A percentile compares a stretch with the other conserved stretches of the same genome.
These are phyloP conservation scores for Volucella inanis DNA, from an alignment of 2,888 invertebrate genomes.

Conservation along the genomic window DNA sequence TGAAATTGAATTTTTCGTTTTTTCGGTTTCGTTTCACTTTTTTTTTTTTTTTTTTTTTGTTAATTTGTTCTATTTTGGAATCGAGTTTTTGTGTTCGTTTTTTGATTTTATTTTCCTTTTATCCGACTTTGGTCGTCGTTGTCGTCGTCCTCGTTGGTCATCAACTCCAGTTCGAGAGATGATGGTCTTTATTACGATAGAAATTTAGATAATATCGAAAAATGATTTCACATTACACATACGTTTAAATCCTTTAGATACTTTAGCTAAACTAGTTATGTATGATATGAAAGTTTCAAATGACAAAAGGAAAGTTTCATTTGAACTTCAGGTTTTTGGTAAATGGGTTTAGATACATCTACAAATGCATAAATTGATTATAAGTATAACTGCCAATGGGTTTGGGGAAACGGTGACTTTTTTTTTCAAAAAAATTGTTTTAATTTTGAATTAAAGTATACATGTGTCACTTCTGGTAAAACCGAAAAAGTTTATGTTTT, in stretches of 20 bases:
- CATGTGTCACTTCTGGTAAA: too few relatives aligned
- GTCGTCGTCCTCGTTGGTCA: too few relatives aligned
- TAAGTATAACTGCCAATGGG: neutral
- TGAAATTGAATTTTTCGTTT: slow-evolving; percentile 2
- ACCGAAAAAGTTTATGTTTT: too few relatives aligned
- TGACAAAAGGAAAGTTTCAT: neutral
- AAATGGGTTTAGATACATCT: neutral
- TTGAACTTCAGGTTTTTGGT: slow-evolving; percentile 13
- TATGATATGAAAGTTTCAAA: neutral
- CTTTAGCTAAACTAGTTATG: slow-evolving; percentile 3
- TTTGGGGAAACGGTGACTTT: neutral
- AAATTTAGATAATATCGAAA: too few relatives aligned
- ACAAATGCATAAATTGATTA: neutral
- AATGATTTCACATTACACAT: too few relatives aligned
- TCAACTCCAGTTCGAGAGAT: too few relatives aligned
- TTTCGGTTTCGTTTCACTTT: too few relatives aligned
- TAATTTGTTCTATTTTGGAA: too few relatives aligned
- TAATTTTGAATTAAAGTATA: neutral
- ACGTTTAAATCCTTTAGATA: neutral
- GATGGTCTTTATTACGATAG: too few relatives aligned
- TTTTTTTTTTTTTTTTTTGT: too few relatives aligned
- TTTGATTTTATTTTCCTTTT: neutral
- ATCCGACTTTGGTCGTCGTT: too few relatives aligned
- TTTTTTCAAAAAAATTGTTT: neutral
- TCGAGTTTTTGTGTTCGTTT: neutral